Conservation (phyloP, 2,888 invertebrate genomes). For the Drosophila nigritarsus region DNA sequence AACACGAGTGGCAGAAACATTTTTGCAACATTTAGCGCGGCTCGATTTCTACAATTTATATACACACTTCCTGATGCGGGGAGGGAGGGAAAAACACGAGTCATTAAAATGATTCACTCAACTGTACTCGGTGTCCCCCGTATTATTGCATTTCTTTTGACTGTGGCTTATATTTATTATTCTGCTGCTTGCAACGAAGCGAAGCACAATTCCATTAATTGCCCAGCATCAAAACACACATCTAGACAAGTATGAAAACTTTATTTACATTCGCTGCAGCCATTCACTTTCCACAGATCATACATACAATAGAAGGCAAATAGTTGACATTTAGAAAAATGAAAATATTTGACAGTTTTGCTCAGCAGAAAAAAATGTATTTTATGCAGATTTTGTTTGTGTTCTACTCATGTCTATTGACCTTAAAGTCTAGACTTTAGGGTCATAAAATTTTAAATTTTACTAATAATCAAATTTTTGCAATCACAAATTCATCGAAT, state of each 20-base stretch:
- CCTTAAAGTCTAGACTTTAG: neutral
- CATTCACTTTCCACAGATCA: conserved; percentile 1
- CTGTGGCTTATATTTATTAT: conserved; percentile 24
- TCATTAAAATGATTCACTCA: conserved; percentile 75
- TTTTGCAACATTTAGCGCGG: conserved; percentile 64
- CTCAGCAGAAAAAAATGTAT: neutral
- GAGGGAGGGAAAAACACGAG: conserved; percentile 48
- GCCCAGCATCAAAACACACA: conserved; percentile 26
- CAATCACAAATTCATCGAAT: neutral
- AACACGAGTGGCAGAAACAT: conserved; percentile 40
- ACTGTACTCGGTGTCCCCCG: conserved; percentile 55
- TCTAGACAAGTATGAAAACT: conserved; percentile 11
- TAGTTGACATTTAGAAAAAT: conserved; percentile 6
- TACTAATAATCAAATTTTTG: neutral
- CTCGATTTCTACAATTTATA: conserved; percentile 49
- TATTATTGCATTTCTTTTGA: conserved; percentile 36
- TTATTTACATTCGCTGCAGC: conserved; percentile 17
- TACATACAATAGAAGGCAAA: no score
- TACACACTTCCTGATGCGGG: conserved; percentile 18
- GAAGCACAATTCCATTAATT: conserved; percentile 53
- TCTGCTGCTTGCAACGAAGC: conserved; percentile 14
- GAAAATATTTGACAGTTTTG: conserved; percentile 1
- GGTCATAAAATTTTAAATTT: neutral
- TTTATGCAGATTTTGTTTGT: conserved; percentile 1
- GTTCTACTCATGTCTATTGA: neutral